Evolutionary conservation across 2,888 invertebrate genomes (phyloP).

Genomic region (Chrysolina americana): DNA sequence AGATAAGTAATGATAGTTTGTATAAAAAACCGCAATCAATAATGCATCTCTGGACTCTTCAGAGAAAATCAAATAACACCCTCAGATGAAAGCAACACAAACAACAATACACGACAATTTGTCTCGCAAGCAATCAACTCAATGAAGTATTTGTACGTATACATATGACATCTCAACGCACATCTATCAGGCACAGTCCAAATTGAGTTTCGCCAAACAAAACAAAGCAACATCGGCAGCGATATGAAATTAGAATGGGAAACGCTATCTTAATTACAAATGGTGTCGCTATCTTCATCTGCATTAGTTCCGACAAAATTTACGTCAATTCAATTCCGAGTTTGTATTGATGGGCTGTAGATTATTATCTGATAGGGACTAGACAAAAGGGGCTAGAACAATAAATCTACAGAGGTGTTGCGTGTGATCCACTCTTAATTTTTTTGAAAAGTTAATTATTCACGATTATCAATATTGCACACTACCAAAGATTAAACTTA

Average conservation of each 20-base stretch:
- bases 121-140: conserved; percentile 37
- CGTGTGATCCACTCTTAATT: background rate
- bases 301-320: conserved; percentile 17
- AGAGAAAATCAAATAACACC: too few relatives aligned
- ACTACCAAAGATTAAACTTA: too few relatives aligned
- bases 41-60: too few relatives aligned
- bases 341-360: conserved; percentile 16
- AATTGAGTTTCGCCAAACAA: conserved; percentile 51
- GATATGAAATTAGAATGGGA: conserved; percentile 46
- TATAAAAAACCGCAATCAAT: too few relatives aligned
- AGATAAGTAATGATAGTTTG: too few relatives aligned
- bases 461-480: too few relatives aligned
- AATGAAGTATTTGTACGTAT: conserved; percentile 32
- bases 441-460: too few relatives aligned
- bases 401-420: background rate
- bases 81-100: background rate
- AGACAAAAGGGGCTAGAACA: background rate
- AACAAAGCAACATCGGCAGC: conserved; percentile 44
- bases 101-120: conserved; percentile 37
- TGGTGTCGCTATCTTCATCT: conserved; percentile 26
- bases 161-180: conserved; percentile 29
- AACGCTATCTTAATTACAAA: conserved; percentile 51
- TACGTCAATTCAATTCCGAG: conserved; percentile 6
- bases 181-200: conserved; percentile 36
- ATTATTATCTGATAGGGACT: conserved; percentile 19